Conservation (phyloP, 2,113 vertebrate genomes). For the Beaufortia kweichowensis region DNA sequence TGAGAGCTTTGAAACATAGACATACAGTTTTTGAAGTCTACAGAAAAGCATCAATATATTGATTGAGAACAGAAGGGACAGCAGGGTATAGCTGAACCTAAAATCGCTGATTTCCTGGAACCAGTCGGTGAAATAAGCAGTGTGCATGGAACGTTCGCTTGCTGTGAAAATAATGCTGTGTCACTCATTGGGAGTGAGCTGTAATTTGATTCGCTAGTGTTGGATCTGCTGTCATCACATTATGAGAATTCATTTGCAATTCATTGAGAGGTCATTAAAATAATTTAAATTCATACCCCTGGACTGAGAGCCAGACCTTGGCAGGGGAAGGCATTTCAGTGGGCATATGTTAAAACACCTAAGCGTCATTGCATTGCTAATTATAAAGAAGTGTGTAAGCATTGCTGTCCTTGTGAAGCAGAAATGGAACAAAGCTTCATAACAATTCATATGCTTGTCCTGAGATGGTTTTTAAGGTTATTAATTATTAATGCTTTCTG, state of each 20-base stretch:
- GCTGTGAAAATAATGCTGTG: conserved; percentile 12
- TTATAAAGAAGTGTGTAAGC: conserved; percentile 21
- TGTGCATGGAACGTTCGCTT: conserved; percentile 1
- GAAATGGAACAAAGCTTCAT: conserved; percentile 15
- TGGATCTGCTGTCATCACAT: conserved; percentile 55
- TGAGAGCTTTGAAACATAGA: conserved; percentile 24
- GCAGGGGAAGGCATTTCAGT: conserved; percentile 54
- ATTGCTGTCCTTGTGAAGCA: not conserved
- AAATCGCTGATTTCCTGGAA: conserved; percentile 23
- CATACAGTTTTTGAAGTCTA: conserved; percentile 25
- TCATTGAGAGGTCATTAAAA: conserved; percentile 59
- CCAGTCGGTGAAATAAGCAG: not conserved
- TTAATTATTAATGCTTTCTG: conserved; percentile 45
- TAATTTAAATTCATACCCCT: conserved; percentile 63
- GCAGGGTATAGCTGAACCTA: conserved; percentile 12
- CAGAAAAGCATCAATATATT: conserved; percentile 39
- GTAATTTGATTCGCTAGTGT: conserved; percentile 28
- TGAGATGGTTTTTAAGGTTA: conserved; percentile 29
- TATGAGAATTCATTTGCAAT: conserved; percentile 62
- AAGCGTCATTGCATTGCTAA: conserved; percentile 63
- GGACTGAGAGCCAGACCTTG: conserved; percentile 46
- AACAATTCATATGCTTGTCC: conserved; percentile 37
- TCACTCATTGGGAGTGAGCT: conserved; percentile 33
- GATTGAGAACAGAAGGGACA: conserved; percentile 15
- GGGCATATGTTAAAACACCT: conserved; percentile 53